These are phyloP conservation scores for Lysiphlebus fabarum DNA, from an alignment of 1,140 invertebrate species.

Conservation along the genomic window DNA sequence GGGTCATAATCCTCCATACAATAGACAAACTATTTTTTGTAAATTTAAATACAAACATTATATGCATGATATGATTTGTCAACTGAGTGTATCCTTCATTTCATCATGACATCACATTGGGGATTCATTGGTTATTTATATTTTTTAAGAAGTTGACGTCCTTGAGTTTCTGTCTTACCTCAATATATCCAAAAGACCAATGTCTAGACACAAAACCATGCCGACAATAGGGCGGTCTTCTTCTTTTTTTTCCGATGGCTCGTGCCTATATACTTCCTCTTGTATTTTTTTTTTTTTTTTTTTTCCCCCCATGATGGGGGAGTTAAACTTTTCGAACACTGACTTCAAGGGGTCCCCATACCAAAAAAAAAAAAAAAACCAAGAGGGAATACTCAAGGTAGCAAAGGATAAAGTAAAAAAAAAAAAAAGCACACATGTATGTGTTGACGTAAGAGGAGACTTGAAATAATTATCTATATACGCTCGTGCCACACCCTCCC, in stretches of 20 bases:
- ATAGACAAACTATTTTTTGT: too few species aligned
- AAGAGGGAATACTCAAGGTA: slow-evolving; percentile 12
- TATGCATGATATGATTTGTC: too few species aligned
- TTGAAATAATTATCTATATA: slow-evolving; percentile 43
- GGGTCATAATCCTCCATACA: too few species aligned
- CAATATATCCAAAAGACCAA: not conserved
- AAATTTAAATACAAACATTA: too few species aligned
- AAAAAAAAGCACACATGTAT: slow-evolving; percentile 21
- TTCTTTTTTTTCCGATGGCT: slow-evolving; percentile 27
- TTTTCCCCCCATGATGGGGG: slow-evolving; percentile 27
- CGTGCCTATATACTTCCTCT: slow-evolving; percentile 35
- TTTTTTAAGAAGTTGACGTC: slow-evolving; percentile 15
- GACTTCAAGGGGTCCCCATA: slow-evolving; percentile 5
- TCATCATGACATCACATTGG: too few species aligned
- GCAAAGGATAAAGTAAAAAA: slow-evolving; percentile 6
- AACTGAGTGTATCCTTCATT: too few species aligned
- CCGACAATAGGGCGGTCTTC: slow-evolving; percentile 24
- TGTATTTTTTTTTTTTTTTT: slow-evolving; percentile 18
- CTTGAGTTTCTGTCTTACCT: slow-evolving; percentile 10
- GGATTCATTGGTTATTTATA: not conserved
- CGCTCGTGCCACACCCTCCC: slow-evolving; percentile 40
- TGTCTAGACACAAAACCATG: slow-evolving; percentile 19
- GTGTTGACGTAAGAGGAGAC: slow-evolving; percentile 19
- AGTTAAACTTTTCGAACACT: slow-evolving; percentile 16
- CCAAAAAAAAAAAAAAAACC: slow-evolving; percentile 17